Evolutionary conservation across 2,888 invertebrate genomes (phyloP).

Genomic region (Ptychoptera albimana): DNA sequence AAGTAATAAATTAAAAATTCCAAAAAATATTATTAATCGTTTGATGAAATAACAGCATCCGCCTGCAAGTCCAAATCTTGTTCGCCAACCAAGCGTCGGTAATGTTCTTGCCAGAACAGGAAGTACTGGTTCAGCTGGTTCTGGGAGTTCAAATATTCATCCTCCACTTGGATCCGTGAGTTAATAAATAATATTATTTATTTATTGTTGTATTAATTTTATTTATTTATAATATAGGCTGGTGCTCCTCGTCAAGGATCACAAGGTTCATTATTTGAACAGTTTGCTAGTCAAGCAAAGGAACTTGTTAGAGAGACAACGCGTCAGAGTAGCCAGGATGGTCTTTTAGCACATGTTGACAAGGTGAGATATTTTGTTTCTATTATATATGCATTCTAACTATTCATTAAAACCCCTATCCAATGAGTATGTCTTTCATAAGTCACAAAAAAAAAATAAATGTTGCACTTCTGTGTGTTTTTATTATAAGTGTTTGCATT

Average conservation of each 20-base stretch:
- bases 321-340: conserved; percentile 78
- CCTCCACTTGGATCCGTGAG: conserved; percentile 10
- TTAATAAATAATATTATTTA: not conserved
- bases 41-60: conserved; percentile 26
- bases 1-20: conserved; percentile 8
- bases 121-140: conserved; percentile 44
- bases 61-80: conserved; percentile 37
- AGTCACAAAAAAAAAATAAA: not conserved
- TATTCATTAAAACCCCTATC: not conserved
- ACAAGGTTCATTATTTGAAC: conserved; percentile 72
- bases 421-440: not conserved
- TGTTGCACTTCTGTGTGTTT: too few relatives aligned
- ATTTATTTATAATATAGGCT: conserved; percentile 7
- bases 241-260: conserved; percentile 54
- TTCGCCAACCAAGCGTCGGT: conserved; percentile 42
- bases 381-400: too few relatives aligned
- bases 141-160: conserved; percentile 23
- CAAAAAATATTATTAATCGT: conserved; percentile 2
- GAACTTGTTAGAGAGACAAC: conserved; percentile 78
- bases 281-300: conserved; percentile 76
- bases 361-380: conserved; percentile 40
- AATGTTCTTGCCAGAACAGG: conserved; percentile 45
- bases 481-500: too few relatives aligned
- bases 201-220: not conserved
- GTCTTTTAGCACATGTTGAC: conserved; percentile 74